A percentile compares a stretch with the other conserved stretches of the same genome.
phyloP scores from a whole-genome alignment of 92 coral and sea anemone species.

The Bergia sp. region DNA sequence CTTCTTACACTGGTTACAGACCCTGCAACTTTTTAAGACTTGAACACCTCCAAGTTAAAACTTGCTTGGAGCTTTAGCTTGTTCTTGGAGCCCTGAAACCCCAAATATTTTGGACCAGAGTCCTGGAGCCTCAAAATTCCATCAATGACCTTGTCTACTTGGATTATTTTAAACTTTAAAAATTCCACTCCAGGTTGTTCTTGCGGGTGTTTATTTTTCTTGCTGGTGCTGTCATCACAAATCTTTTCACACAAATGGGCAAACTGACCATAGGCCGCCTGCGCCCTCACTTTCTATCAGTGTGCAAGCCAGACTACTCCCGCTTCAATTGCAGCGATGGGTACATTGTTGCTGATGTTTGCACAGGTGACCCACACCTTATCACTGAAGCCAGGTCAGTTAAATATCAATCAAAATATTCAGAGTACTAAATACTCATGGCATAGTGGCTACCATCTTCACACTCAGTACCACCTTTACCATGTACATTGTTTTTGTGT shows the following conservation, averaged over 20 bases:
- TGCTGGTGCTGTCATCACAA: slow-evolving; percentile 85
- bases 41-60: too few relatives aligned
- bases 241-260: slow-evolving; percentile 89
- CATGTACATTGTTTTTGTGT: neutral
- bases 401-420: neutral
- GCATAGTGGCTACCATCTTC: neutral
- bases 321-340: slow-evolving; percentile 76
- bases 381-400: slow-evolving; percentile 83
- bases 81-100: too few relatives aligned
- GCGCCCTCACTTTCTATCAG: slow-evolving; percentile 89
- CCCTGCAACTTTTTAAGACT: too few relatives aligned
- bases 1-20: too few relatives aligned
- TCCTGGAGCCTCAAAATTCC: too few relatives aligned
- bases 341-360: slow-evolving; percentile 69
- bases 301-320: slow-evolving; percentile 85
- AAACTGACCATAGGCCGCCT: slow-evolving; percentile 88
- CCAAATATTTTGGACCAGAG: too few relatives aligned
- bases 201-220: slow-evolving; percentile 73
- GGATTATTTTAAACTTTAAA: neutral
- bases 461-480: neutral
- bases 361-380: slow-evolving; percentile 84
- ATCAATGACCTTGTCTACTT: neutral
- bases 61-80: too few relatives aligned
- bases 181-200: slow-evolving; percentile 49
- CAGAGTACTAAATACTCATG: neutral